Evolutionary conservation across 2,113 vertebrate species (phyloP).

Genomic region (Tursiops truncatus): DNA sequence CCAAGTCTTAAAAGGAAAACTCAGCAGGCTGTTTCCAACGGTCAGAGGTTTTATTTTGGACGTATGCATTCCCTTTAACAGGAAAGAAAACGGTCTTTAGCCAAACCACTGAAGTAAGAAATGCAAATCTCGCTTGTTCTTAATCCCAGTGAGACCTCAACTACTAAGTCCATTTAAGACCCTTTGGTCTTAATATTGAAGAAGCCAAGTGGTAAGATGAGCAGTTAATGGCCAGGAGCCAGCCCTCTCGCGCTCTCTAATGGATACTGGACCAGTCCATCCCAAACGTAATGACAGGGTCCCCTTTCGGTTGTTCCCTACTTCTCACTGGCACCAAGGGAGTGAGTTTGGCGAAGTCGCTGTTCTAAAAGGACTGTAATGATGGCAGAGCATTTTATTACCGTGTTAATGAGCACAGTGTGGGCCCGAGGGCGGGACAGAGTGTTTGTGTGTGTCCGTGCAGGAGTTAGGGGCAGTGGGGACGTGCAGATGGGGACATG

Average conservation of each 20-base stretch:
- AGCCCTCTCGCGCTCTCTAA: not conserved
- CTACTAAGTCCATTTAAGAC: constrained; percentile 66
- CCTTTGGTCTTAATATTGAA: constrained; percentile 33
- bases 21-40: not conserved
- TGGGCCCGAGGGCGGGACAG: not conserved
- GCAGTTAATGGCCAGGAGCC: constrained; percentile 51
- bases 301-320: not conserved
- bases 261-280: not conserved
- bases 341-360: not conserved
- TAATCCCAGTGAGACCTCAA: constrained; percentile 72
- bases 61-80: constrained; percentile 24
- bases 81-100: constrained; percentile 61
- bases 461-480: not conserved
- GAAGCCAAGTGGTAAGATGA: constrained; percentile 46
- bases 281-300: not conserved
- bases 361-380: not conserved
- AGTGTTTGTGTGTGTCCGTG: not conserved
- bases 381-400: not conserved
- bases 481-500: not conserved
- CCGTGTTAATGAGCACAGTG: constrained; percentile 42
- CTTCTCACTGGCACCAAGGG: constrained; percentile 35
- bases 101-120: constrained; percentile 62
- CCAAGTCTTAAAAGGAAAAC: constrained; percentile 12
- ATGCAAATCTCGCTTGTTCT: constrained; percentile 44
- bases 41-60: constrained; percentile 32